phyloP scores from a whole-genome alignment of 2,113 vertebrate genomes.

The Antechinus flavipes region DNA sequence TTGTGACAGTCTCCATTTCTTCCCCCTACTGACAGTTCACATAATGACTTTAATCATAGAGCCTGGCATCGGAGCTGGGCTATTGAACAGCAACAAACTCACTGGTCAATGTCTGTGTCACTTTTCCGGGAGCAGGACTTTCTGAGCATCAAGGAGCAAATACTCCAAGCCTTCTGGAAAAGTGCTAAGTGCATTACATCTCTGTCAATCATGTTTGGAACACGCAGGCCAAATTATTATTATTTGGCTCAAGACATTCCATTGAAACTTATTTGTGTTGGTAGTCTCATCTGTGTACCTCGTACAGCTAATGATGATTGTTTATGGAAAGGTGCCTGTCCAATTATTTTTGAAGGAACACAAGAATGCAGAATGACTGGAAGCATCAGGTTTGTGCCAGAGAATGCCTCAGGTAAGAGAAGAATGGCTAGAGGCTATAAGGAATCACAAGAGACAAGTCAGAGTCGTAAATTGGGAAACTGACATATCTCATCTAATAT shows the following conservation, averaged over 20 bases:
- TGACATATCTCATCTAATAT: conserved; percentile 99
- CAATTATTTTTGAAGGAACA: conserved; percentile 99
- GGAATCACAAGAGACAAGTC: conserved; percentile 95
- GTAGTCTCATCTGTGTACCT: conserved; percentile 87
- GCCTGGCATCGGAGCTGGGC: conserved; percentile 84
- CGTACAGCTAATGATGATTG: conserved; percentile 91
- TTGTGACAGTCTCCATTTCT: conserved; percentile 86
- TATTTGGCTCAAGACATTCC: conserved; percentile 86
- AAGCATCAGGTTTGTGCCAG: conserved; percentile 98
- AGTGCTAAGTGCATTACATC: conserved; percentile 89
- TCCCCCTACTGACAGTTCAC: conserved; percentile 85
- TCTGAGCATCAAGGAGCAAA: conserved; percentile 86
- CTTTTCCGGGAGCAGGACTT: conserved; percentile 87
- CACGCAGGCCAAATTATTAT: conserved; percentile 85
- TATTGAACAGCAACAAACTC: conserved; percentile 87
- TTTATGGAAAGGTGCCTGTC: conserved; percentile 96
- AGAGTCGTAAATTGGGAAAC: conserved; percentile 98
- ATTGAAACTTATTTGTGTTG: conserved; percentile 88
- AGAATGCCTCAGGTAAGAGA: conserved; percentile 99
- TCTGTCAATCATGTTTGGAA: conserved; percentile 89
- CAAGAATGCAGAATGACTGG: conserved; percentile 99
- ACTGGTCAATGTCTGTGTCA: conserved; percentile 90
- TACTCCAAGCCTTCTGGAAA: conserved; percentile 86
- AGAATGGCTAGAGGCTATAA: conserved; percentile 99
- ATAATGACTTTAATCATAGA: conserved; percentile 91